These are phyloP conservation scores for Sinocyclocheilus anophthalmus DNA, from an alignment of 2,113 vertebrate species.

Conservation along the genomic window DNA sequence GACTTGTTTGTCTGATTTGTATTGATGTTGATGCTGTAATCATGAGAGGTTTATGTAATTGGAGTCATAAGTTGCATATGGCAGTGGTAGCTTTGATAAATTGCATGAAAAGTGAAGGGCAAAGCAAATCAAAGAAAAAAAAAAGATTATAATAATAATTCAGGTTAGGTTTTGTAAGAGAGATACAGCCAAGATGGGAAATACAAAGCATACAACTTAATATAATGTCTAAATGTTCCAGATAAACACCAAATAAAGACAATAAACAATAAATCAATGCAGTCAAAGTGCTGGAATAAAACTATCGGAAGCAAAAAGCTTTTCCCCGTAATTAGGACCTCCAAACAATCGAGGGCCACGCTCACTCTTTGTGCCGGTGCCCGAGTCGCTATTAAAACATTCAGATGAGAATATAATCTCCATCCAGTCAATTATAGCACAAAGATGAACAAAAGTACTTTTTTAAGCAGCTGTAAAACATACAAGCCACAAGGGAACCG, in stretches of 20 bases:
- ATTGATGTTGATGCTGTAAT: constrained; percentile 40
- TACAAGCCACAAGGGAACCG: constrained; percentile 54
- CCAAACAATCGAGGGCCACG: constrained; percentile 8
- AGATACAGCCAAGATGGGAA: not conserved
- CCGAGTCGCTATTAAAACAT: constrained; percentile 40
- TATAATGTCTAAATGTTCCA: not conserved
- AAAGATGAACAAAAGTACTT: constrained; percentile 62
- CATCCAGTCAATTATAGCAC: constrained; percentile 62
- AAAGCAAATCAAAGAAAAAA: not conserved
- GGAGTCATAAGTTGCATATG: constrained; percentile 1
- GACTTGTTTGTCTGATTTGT: constrained; percentile 26
- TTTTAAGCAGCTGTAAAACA: constrained; percentile 56
- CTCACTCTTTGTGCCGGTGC: not conserved
- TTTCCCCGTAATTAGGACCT: constrained; percentile 35
- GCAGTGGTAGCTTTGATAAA: constrained; percentile 25
- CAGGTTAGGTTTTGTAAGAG: not conserved
- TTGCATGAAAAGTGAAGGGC: not conserved
- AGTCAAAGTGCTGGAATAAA: constrained; percentile 33
- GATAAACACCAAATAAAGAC: constrained; percentile 14
- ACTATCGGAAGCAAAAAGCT: not conserved
- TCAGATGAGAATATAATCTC: constrained; percentile 58
- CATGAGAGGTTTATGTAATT: constrained; percentile 26
- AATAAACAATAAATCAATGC: constrained; percentile 31
- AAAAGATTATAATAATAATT: not conserved
- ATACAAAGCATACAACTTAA: not conserved